phyloP scores from a whole-genome alignment of 2,113 vertebrate genomes.

The Neogobius melanostomus region DNA sequence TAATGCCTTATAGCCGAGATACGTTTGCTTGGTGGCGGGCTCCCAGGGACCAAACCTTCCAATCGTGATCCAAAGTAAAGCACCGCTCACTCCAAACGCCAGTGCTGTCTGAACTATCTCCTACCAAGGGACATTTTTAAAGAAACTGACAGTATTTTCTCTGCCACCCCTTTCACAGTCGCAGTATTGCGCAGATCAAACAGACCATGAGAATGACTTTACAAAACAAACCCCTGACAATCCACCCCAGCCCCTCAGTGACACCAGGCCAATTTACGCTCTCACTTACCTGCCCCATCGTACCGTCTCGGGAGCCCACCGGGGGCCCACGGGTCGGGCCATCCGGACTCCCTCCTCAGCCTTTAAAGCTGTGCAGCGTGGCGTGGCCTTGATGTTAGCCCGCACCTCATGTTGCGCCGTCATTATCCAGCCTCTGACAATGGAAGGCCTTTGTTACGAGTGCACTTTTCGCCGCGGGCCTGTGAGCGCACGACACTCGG shows the following conservation, averaged over 20 bases:
- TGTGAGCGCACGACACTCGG: conserved; percentile 68
- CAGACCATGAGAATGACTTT: conserved; percentile 41
- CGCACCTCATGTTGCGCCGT: conserved; percentile 79
- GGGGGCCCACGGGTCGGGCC: conserved; percentile 59
- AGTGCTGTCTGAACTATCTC: too few relatives aligned
- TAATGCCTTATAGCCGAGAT: too few relatives aligned
- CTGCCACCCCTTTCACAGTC: background rate
- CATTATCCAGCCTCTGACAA: conserved; percentile 83
- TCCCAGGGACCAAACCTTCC: too few relatives aligned
- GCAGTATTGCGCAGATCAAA: conserved; percentile 46
- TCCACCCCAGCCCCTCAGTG: conserved; percentile 13
- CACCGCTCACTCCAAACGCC: too few relatives aligned
- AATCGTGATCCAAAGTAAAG: too few relatives aligned
- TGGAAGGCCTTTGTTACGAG: conserved; percentile 77
- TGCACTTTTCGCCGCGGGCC: conserved; percentile 74
- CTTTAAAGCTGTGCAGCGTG: conserved; percentile 70
- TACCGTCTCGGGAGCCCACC: conserved; percentile 51
- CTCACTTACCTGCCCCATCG: conserved; percentile 67
- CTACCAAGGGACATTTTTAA: background rate
- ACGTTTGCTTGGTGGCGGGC: too few relatives aligned
- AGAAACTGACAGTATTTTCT: too few relatives aligned
- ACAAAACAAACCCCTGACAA: conserved; percentile 35
- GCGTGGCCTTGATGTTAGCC: conserved; percentile 76
- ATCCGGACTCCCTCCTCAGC: conserved; percentile 60
- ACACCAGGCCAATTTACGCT: conserved; percentile 65